Conservation (phyloP, 2,797 vertebrate species). For the Numenius phaeopus region DNA sequence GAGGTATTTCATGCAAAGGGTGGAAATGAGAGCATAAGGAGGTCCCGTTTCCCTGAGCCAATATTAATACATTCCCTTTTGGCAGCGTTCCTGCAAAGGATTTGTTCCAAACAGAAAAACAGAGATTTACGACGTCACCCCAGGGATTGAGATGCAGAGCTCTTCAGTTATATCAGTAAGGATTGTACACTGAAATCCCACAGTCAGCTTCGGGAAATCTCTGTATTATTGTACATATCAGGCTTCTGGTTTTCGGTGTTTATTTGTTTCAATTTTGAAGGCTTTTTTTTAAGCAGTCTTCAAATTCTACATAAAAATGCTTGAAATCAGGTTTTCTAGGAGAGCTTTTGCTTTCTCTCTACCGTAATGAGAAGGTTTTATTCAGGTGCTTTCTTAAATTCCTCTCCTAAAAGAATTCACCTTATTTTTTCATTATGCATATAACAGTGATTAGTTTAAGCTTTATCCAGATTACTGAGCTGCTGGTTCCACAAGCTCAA, state of each 20-base stretch:
- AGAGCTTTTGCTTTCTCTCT: not conserved
- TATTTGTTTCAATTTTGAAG: conserved; percentile 6
- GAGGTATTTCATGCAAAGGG: not conserved
- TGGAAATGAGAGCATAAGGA: not conserved
- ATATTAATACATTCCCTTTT: conserved; percentile 5
- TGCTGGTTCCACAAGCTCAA: conserved; percentile 25
- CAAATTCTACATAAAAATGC: not conserved
- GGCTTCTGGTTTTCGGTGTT: conserved; percentile 1
- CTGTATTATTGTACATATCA: not conserved
- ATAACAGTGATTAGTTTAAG: conserved; percentile 41
- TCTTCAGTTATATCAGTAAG: conserved; percentile 11
- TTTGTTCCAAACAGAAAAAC: conserved; percentile 34
- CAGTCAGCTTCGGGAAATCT: conserved; percentile 44
- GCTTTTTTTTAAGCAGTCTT: not conserved
- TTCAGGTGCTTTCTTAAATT: conserved; percentile 29
- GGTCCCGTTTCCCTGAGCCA: not conserved
- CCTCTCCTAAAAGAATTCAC: not conserved
- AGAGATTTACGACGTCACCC: conserved; percentile 12
- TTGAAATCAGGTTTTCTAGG: not conserved
- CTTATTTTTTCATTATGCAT: conserved; percentile 43
- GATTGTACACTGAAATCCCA: conserved; percentile 30
- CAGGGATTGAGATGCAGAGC: conserved; percentile 29
- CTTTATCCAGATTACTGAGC: conserved; percentile 56
- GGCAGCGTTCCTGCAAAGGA: conserved; percentile 22
- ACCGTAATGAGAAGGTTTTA: not conserved